Base-by-base conservation (phyloP, 2,113 vertebrate species). In the Neoarius graeffei region DNA sequence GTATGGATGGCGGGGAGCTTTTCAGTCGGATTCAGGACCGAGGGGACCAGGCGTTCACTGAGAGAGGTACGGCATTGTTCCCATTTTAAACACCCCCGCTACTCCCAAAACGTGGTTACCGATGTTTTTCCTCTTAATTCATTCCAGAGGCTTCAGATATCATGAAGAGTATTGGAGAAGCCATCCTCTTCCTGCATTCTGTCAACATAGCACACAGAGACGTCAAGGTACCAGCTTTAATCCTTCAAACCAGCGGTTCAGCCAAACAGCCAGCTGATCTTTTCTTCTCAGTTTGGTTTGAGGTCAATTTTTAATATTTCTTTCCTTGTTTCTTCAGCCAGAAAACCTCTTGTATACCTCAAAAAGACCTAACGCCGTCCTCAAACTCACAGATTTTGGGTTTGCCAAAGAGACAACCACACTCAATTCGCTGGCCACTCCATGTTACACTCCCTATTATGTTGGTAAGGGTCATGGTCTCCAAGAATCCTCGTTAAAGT, bases 401-500 rank as follows among this genome's bases (percentile, higher is more conserved):
- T 99, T 99, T 91, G 98, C 98, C 91, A 99, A 99, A 93, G 98
- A 99, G 93, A 99, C 98, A 79, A 99, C 98, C 90, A 96, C 97
- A 30, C 97, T 97, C 94, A 99, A 99, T 93, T 99, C 98, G 1
- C 86, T 99, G 94, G 96, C 97, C 85, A 99, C 98, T 0, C 98
- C 98, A 0, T 99, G 98, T 94, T 99, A 99, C 90, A 99, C 98
- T 0, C 98, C 98, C 0, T 99, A 99, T 94, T 99, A 99, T 0
- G 98, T 99, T 90, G 98, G 98, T 99, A 92, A 97, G 98, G 30
- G 83, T 57, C 42, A 62, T 0, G 0, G 0, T 84, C 80, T 66
- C 11, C 17, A 76, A 57, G 20, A 11, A 13, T 20, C 13, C 54
- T 10, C 10, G 2, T 54, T 60, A 19, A 57, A 57, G 56, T 10